These are phyloP conservation scores for Branchipolynoe longqiensis DNA, from an alignment of 2,888 invertebrate species.

Conservation along the genomic window DNA sequence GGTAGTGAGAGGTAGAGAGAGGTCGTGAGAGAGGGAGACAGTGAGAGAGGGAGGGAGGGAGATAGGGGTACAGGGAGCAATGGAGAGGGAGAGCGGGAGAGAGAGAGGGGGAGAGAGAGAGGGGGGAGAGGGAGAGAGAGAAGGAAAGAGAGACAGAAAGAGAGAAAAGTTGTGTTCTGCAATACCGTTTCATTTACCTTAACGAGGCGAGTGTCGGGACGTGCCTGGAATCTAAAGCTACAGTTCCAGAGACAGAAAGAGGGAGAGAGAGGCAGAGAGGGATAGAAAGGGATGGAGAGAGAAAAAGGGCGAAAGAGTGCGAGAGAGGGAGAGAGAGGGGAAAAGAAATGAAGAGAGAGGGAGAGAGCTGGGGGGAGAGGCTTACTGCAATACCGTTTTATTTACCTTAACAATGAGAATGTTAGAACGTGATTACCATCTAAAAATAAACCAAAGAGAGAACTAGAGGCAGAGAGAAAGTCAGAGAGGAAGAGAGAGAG, in stretches of 20 bases:
- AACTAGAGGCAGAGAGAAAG: conserved; percentile 42
- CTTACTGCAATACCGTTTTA: no score
- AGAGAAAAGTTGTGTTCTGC: neutral
- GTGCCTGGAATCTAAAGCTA: neutral
- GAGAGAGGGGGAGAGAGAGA: conserved; percentile 38
- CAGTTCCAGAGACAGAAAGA: conserved; percentile 27
- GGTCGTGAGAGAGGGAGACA: neutral
- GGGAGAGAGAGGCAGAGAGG: conserved; percentile 53
- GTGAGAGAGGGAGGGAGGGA: neutral
- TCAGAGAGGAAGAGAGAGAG: neutral
- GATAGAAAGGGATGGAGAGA: conserved; percentile 56
- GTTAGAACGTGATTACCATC: no score
- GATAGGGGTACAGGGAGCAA: neutral
- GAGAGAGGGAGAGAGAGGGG: neutral
- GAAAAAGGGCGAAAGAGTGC: neutral
- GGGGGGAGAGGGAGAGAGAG: neutral
- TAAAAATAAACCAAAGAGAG: no score
- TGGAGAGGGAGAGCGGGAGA: neutral
- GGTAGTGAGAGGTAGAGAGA: no score
- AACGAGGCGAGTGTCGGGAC: neutral
- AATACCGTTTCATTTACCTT: no score
- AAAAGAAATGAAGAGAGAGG: neutral
- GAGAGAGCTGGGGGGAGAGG: conserved; percentile 56
- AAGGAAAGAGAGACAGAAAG: conserved; percentile 21
- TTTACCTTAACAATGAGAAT: no score